Percentiles rank a stretch among this genome's conserved stretches.
Conservation (phyloP, 2,797 vertebrate genomes). For the Gobio occitaniae region DNA sequence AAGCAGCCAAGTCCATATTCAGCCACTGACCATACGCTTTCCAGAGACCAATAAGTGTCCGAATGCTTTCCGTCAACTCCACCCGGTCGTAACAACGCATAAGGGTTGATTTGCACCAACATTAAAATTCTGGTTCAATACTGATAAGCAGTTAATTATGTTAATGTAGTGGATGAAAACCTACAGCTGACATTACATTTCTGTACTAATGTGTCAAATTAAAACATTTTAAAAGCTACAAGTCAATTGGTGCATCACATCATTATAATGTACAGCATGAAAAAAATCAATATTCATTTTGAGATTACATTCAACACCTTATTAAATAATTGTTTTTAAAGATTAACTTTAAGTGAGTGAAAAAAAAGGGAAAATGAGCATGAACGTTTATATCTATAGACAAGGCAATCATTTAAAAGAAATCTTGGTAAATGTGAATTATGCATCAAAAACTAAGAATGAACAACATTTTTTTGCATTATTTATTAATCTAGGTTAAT, state of each 20-base stretch:
- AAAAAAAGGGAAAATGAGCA: neutral
- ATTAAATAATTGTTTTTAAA: neutral
- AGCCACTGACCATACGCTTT: neutral
- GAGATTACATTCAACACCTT: neutral
- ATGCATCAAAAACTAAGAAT: neutral
- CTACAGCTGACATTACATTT: neutral
- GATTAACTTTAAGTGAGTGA: neutral
- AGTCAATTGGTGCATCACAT: neutral
- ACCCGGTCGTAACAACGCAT: neutral
- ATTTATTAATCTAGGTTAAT: neutral
- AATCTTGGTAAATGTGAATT: neutral
- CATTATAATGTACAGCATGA: neutral
- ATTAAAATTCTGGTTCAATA: neutral
- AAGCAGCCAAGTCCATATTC: neutral
- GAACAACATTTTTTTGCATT: neutral
- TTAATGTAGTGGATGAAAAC: neutral
- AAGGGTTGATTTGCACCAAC: neutral
- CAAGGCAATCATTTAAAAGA: neutral
- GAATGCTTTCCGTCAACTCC: neutral
- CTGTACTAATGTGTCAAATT: neutral
- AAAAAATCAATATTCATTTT: neutral
- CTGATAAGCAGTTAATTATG: neutral
- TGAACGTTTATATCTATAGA: neutral
- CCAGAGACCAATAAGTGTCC: neutral
- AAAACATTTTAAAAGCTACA: neutral